A percentile compares a stretch with the other conserved stretches of the same genome.
Conservation (phyloP, 2,888 invertebrate genomes). For the Orthonevra nobilis region DNA sequence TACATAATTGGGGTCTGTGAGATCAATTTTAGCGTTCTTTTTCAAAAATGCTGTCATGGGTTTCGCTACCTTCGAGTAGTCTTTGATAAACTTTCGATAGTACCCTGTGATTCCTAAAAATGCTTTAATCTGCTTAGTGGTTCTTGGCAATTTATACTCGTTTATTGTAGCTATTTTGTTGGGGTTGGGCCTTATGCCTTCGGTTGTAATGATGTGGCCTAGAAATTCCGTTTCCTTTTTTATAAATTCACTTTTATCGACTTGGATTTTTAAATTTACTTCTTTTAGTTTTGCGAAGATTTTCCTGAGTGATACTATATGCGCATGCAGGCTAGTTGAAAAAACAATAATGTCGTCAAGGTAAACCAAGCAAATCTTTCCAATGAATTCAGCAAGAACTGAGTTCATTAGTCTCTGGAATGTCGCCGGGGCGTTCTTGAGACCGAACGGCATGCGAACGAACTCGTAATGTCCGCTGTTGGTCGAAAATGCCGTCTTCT, state of each 20-base stretch:
- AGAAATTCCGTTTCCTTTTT: conserved; percentile 65
- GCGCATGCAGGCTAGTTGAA: conserved; percentile 68
- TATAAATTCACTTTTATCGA: no score
- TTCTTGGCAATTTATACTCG: neutral
- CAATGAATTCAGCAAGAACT: neutral
- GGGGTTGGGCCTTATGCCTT: conserved; percentile 52
- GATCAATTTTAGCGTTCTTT: conserved; percentile 8
- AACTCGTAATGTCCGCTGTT: no score
- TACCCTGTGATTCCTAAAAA: conserved; percentile 15
- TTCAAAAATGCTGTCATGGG: conserved; percentile 10
- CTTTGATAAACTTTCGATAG: conserved; percentile 10
- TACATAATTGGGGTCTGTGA: neutral
- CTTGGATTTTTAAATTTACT: no score
- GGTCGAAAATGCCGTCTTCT: no score
- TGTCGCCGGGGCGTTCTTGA: no score
- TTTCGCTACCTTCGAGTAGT: no score
- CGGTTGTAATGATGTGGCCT: conserved; percentile 72
- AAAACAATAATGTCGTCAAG: conserved; percentile 32
- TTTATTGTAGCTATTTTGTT: neutral
- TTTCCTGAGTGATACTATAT: conserved; percentile 52
- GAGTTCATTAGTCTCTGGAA: conserved; percentile 31
- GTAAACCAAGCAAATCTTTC: conserved; percentile 16
- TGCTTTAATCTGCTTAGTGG: conserved; percentile 3
- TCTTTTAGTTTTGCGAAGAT: no score
- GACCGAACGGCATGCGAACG: no score